Conservation (phyloP, 2,797 vertebrate species). For the Semaprochilodus insignis region DNA sequence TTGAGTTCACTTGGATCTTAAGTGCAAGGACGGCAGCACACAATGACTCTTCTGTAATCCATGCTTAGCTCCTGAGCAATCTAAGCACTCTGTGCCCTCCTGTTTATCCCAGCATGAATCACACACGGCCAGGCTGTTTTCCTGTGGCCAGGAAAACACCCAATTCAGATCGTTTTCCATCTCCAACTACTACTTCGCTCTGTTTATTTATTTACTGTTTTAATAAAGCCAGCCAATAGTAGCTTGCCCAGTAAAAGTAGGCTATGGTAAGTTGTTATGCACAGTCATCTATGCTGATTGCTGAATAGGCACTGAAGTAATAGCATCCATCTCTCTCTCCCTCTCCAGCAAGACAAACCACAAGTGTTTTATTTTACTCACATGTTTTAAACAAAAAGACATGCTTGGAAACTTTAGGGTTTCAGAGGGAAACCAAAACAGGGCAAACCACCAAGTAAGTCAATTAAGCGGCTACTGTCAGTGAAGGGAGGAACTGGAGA, state of each 20-base stretch:
- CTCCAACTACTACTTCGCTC: conserved; percentile 70
- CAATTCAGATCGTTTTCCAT: conserved; percentile 77
- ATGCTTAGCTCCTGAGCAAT: conserved; percentile 1
- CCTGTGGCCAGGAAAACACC: conserved; percentile 69
- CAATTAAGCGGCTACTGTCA: conserved; percentile 49
- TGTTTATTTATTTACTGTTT: conserved; percentile 70
- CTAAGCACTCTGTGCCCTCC: not conserved
- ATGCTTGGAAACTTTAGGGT: conserved; percentile 58
- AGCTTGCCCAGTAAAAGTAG: conserved; percentile 48
- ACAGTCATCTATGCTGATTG: conserved; percentile 66
- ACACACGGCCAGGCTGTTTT: conserved; percentile 75
- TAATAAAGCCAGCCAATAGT: conserved; percentile 57
- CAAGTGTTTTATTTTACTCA: conserved; percentile 58
- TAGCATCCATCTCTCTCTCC: conserved; percentile 54
- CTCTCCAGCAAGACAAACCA: conserved; percentile 55
- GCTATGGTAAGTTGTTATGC: conserved; percentile 53
- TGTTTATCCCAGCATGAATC: conserved; percentile 67
- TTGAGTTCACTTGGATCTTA: not conserved
- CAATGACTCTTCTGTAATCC: not conserved
- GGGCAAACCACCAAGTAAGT: conserved; percentile 41
- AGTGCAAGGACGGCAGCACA: not conserved
- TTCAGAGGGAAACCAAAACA: conserved; percentile 57
- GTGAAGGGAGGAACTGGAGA: conserved; percentile 14
- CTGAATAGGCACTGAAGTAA: conserved; percentile 65
- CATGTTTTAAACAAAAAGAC: conserved; percentile 40